Base-by-base conservation (phyloP, 2,797 vertebrate species). In the Pelodytes ibericus region DNA sequence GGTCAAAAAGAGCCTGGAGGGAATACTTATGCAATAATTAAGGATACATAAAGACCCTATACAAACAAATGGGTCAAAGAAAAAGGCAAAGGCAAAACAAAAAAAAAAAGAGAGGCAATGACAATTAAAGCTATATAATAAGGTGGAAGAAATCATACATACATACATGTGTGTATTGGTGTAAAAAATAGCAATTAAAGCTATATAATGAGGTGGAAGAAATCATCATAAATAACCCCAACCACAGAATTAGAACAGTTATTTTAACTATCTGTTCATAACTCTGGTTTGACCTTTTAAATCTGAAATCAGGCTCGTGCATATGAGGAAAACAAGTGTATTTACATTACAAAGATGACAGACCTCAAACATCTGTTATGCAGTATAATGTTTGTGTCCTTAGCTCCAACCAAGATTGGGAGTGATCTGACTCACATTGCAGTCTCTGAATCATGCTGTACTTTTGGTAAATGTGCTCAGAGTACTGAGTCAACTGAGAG, bases 371-470 rank as follows among this genome's bases (percentile, higher is more conserved):
- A 51, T 72, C 61, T 64, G 56, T 56, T 25, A 41, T 77, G 36
- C 13, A 20, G 29, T 33, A 24, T 58, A 58, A 10, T 61, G 27
- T 51, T 27, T 59, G 61, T 72, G 69, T 66, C 56, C 62, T 67
- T 25, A 59, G 24, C 22, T 60, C 27, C 36, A 49, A 36, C 22
- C 60, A 66, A 27, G 53, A 78, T 71, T 9, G 70, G n/a, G 30
- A 51, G 27, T 60, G 51, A 24, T 6, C 53, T 72, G 75, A 72
- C 36, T 78, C 75, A 72, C 24, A 22, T n/a, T 36, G 41, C 22
- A 59, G 39, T 11, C 39, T 49, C 20, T 71, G 61, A 77, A 27
- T 65, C 75, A 72, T 66, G 29, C n/a, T 25, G 60, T 51, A 27
- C 66, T 30, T 60, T 22, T 71, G 41, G 59, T 64, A 71, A 71